Conservation (phyloP, 2,113 vertebrate genomes). For the Tragulus kanchil region DNA sequence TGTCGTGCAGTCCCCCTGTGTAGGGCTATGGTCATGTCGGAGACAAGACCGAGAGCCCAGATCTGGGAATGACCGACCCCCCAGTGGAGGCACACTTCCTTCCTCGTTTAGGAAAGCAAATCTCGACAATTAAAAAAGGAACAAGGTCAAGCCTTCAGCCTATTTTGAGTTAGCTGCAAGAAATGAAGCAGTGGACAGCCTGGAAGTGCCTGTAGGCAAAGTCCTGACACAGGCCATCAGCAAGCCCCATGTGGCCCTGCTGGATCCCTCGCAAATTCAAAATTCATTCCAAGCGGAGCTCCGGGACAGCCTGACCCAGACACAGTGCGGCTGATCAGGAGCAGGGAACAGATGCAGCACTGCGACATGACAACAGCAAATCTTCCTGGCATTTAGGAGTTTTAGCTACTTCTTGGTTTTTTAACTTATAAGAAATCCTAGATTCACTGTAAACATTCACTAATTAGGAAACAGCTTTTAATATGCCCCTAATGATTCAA, state of each 20-base stretch:
- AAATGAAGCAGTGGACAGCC: neutral
- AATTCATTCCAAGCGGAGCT: neutral
- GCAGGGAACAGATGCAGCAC: too few relatives aligned
- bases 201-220: neutral
- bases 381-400: neutral
- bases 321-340: neutral
- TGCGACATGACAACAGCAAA: fast-evolving
- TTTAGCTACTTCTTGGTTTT: neutral
- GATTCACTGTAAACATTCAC: neutral
- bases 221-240: neutral
- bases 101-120: neutral
- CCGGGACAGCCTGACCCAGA: neutral
- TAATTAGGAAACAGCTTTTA: neutral
- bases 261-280: neutral
- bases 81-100: neutral
- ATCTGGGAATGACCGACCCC: neutral
- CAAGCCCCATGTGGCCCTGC: neutral
- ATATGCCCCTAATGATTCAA: neutral
- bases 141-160: neutral
- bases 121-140: neutral
- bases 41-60: neutral
- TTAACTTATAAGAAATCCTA: neutral
- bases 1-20: fast-evolving
- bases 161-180: neutral
- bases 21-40: neutral